Percentiles rank a stretch among this genome's conserved stretches.
phyloP scores from a whole-genome alignment of 2,888 invertebrate species.

The Macaria notata region DNA sequence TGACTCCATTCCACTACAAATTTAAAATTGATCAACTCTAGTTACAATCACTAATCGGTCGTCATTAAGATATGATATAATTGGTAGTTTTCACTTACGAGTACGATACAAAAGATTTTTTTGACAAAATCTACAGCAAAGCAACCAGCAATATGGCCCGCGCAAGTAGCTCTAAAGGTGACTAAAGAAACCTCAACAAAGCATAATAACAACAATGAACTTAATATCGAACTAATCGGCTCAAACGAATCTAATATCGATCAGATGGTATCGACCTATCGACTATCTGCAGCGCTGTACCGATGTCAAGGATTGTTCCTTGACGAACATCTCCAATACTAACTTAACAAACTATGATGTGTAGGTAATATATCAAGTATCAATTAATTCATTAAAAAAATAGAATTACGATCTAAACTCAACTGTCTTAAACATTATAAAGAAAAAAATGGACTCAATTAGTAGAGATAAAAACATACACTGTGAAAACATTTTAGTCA shows the following conservation, averaged over 20 bases:
- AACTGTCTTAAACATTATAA: too few species aligned
- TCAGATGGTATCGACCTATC: constrained; percentile 75
- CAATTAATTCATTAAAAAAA: too few species aligned
- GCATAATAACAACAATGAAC: constrained; percentile 72
- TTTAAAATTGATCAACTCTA: constrained; percentile 28
- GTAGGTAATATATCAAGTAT: too few species aligned
- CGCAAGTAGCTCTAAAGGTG: constrained; percentile 61
- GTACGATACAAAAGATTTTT: constrained; percentile 10
- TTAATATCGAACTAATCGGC: constrained; percentile 74
- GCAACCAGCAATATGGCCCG: constrained; percentile 48
- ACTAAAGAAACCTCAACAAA: constrained; percentile 69
- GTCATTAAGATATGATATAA: constrained; percentile 22
- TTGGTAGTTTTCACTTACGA: constrained; percentile 15
- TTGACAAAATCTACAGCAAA: constrained; percentile 16
- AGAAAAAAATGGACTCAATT: too few species aligned
- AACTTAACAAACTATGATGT: background rate
- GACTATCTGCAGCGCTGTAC: constrained; percentile 52
- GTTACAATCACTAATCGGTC: constrained; percentile 25
- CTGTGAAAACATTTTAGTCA: too few species aligned
- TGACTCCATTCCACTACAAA: constrained; percentile 30
- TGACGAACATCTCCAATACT: constrained; percentile 24
- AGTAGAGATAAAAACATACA: too few species aligned
- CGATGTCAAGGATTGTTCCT: constrained; percentile 40
- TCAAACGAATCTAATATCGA: constrained; percentile 79
- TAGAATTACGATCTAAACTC: too few species aligned